phyloP scores from a whole-genome alignment of 2,113 vertebrate genomes.

The Psittacula cyanocephala region DNA sequence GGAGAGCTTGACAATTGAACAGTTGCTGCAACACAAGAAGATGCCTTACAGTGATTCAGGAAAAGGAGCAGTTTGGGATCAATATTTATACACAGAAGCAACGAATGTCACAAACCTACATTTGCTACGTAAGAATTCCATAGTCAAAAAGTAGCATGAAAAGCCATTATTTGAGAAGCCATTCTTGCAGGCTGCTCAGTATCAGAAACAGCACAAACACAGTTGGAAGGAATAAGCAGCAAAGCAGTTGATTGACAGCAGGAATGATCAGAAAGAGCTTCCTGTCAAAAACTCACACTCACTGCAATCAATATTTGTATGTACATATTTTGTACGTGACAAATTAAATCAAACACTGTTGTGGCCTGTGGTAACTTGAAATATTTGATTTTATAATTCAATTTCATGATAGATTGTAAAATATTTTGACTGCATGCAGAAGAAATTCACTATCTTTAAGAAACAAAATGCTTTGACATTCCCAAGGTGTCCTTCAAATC shows the following conservation, averaged over 20 bases:
- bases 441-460: not conserved
- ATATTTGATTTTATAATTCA: not conserved
- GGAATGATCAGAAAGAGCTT: not conserved
- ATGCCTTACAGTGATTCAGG: not conserved
- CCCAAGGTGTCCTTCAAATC: not conserved
- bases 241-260: rapidly evolving
- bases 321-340: rapidly evolving
- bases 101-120: not conserved
- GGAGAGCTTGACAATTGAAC: conserved; percentile 96
- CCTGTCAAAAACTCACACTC: not conserved
- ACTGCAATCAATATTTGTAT: rapidly evolving
- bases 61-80: not conserved
- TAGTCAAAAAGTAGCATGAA: no score
- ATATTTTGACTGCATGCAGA: not conserved
- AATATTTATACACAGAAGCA: not conserved
- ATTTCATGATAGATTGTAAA: not conserved
- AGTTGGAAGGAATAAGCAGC: rapidly evolving
- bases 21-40: conserved; percentile 86
- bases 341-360: rapidly evolving
- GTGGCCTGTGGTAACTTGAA: not conserved
- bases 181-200: not conserved
- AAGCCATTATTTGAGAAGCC: not conserved
- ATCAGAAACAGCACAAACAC: no score
- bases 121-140: not conserved
- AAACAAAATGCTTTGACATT: not conserved